Conservation (phyloP, 2,113 vertebrate genomes). For the Rynchops niger region DNA sequence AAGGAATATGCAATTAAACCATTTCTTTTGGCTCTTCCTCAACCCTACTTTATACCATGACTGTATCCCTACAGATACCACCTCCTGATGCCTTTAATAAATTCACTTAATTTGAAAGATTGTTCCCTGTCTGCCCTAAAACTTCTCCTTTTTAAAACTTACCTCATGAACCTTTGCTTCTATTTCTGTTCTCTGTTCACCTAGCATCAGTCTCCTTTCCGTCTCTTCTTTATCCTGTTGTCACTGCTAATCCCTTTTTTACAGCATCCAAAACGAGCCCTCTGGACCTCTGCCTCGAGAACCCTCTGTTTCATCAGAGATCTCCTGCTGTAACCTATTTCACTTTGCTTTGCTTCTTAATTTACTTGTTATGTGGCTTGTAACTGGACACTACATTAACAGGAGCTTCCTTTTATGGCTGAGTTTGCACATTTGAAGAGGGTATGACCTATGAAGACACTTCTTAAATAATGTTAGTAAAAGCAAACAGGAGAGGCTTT, state of each 20-base stretch:
- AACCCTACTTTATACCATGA: background rate
- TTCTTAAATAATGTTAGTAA: background rate
- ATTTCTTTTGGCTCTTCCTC: background rate
- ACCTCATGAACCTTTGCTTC: background rate
- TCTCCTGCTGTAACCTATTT: background rate
- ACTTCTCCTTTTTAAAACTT: constrained; percentile 18
- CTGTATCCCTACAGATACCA: background rate
- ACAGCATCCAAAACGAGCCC: background rate
- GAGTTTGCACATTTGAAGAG: background rate
- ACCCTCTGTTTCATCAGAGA: background rate
- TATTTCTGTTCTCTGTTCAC: background rate
- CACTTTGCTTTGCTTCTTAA: background rate
- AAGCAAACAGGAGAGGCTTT: background rate
- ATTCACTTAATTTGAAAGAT: background rate
- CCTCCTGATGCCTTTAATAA: background rate
- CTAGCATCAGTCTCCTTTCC: background rate
- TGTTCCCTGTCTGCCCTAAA: background rate
- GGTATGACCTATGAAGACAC: background rate
- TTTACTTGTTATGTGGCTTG: background rate
- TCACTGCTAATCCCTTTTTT: background rate
- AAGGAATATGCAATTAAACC: constrained; percentile 3
- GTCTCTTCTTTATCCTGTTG: background rate
- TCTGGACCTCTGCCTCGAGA: background rate
- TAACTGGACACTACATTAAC: background rate
- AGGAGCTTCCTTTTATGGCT: background rate